Conservation (phyloP, 2,113 vertebrate genomes). For the Engraulis encrasicolus region DNA sequence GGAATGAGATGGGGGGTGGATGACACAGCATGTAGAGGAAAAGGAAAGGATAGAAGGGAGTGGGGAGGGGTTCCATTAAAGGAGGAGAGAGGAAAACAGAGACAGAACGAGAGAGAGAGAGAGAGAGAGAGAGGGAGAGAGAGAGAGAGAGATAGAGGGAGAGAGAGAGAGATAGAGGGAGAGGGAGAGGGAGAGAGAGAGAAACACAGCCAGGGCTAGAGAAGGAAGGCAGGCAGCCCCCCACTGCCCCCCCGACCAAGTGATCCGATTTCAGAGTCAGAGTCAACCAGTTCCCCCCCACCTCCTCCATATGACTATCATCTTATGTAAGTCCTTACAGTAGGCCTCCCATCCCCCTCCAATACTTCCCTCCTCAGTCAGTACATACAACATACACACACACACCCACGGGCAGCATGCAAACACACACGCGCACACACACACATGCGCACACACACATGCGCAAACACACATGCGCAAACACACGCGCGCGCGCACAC, state of each 20-base stretch:
- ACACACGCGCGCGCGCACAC: no score
- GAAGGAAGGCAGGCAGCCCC: neutral
- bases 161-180: neutral
- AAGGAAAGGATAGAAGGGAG: slow-evolving; percentile 25
- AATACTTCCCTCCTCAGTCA: no score
- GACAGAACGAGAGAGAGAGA: neutral
- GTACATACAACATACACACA: no score
- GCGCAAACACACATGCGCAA: no score
- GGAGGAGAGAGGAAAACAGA: neutral
- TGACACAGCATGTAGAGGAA: no score
- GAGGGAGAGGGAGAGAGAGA: neutral
- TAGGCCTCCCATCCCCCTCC: neutral
- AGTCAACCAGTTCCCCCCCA: neutral
- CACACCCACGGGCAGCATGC: no score
- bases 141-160: neutral
- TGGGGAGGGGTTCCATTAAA: slow-evolving; percentile 28
- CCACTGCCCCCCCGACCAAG: neutral
- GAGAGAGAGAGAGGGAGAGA: neutral
- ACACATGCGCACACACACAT: no score
- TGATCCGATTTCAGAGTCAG: slow-evolving; percentile 8
- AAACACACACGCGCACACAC: no score
- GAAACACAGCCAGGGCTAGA: neutral
- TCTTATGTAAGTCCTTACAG: neutral
- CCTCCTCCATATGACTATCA: neutral
- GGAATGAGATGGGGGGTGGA: neutral